Evolutionary conservation across 2,113 vertebrate species (phyloP), one percentile per base, ranked within the genome.

Genomic region (Periophthalmus modestus): DNA sequence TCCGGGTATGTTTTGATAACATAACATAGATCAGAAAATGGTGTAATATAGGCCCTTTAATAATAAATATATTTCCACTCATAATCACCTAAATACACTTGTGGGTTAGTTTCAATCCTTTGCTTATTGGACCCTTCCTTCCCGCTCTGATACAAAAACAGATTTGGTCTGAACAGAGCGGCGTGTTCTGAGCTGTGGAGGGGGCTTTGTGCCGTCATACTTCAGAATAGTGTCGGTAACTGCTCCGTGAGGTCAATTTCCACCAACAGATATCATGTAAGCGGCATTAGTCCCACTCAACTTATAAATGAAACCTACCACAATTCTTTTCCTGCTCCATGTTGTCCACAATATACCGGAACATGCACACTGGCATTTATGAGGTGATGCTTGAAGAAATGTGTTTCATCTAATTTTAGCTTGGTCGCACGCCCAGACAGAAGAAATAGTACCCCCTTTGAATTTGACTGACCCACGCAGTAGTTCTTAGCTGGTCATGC

Each of bases 331-430:
- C 68, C 16, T 36, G 55, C 71, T 67, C 66, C 65, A 52, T 69
- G 46, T 73, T 72, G 33, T 15, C 58, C 55, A 79, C 39, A 54
- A 46, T 52, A 66, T 76, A 85, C 71, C 74, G 57, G 66, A 81
- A 81, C 81, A 68, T 66, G 3, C 12, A 62, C 59, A 69, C 71
- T 82, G 75, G 79, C 73, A 75, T 84, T 84, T 58, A 75, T 77
- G 67, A 74, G 69, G n/a, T 84, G 67, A n/a, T 68, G 58, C 72
- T 55, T 52, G 55, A 54, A 15, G 59, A 63, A 15, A 55, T 59
- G 62, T 55, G 68, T 77, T 84, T 79, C 71, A n/a, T 70, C 88
- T 88, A 87, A 89, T 89, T 89, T 85, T 88, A 89, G 78, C 68
- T 34, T 76, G 73, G 80, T 87, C 78, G 81, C 86, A 87, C 69